Conservation (phyloP, 1,140 invertebrate genomes). For the Temnothorax curvispinosus region DNA sequence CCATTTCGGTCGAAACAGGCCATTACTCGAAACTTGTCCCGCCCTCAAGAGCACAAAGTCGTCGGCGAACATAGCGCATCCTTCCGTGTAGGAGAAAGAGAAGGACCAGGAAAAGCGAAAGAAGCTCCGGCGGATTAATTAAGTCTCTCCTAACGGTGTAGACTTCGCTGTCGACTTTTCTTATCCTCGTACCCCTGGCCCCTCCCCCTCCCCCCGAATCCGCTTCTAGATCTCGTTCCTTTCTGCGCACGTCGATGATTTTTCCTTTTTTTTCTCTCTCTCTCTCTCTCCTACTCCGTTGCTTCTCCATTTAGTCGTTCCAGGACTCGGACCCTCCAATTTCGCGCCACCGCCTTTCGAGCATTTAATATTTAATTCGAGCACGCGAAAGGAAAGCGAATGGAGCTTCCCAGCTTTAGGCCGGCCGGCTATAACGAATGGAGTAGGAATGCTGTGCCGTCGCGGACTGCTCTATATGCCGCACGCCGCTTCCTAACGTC, state of each 20-base stretch:
- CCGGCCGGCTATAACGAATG: slow-evolving; percentile 42
- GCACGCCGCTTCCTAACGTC: slow-evolving; percentile 78
- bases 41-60: slow-evolving; percentile 58
- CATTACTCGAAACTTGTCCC: slow-evolving; percentile 56
- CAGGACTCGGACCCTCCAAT: slow-evolving; percentile 75
- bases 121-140: slow-evolving; percentile 71
- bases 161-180: slow-evolving; percentile 74
- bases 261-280: not conserved
- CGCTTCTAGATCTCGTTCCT: slow-evolving; percentile 59
- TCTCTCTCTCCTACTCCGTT: slow-evolving; percentile 32
- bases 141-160: slow-evolving; percentile 73
- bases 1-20: slow-evolving; percentile 55
- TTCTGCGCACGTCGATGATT: slow-evolving; percentile 50
- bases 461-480: slow-evolving; percentile 80
- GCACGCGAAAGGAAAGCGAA: slow-evolving; percentile 63
- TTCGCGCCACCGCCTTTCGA: slow-evolving; percentile 78
- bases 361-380: slow-evolving; percentile 82
- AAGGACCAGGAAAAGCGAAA: slow-evolving; percentile 50
- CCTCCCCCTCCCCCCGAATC: slow-evolving; percentile 57
- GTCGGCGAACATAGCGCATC: slow-evolving; percentile 62
- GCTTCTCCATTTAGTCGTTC: slow-evolving; percentile 69
- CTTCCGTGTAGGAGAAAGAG: slow-evolving; percentile 43
- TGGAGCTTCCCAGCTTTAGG: slow-evolving; percentile 61
- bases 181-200: slow-evolving; percentile 62
- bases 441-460: slow-evolving; percentile 9